Conservation (phyloP, 1,140 invertebrate genomes). For the Globodera rostochiensis region DNA sequence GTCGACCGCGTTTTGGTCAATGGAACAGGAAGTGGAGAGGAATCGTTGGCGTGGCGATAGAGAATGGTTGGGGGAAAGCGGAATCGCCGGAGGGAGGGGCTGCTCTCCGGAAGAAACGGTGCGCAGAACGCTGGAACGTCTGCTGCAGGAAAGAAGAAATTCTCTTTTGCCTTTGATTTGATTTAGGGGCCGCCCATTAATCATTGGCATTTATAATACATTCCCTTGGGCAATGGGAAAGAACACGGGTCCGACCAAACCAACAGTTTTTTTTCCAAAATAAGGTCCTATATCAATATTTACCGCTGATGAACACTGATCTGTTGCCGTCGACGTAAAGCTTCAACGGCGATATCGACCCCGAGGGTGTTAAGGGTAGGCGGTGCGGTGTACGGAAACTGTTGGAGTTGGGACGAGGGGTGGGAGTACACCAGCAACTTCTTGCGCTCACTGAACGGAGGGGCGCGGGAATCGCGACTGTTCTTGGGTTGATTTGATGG, state of each 20-base stretch:
- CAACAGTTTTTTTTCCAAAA: neutral
- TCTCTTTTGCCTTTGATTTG: neutral
- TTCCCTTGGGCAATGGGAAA: too few relatives aligned
- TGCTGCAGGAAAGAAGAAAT: neutral
- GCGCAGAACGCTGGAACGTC: constrained; percentile 4
- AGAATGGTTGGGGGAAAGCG: neutral
- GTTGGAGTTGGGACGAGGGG: neutral
- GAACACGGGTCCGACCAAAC: too few relatives aligned
- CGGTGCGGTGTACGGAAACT: constrained; percentile 17
- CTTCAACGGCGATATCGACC: constrained; percentile 30
- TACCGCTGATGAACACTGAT: neutral
- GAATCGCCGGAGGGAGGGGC: constrained; percentile 25
- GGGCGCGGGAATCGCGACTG: neutral
- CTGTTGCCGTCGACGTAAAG: constrained; percentile 19
- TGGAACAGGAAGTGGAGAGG: constrained; percentile 14
- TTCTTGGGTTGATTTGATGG: neutral
- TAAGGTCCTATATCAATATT: neutral
- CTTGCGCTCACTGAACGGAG: constrained; percentile 9
- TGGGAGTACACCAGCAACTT: constrained; percentile 18
- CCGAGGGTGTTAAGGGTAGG: constrained; percentile 11
- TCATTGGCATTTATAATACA: neutral
- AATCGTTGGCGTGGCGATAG: constrained; percentile 22
- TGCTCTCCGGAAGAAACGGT: constrained; percentile 15
- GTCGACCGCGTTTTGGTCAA: constrained; percentile 12
- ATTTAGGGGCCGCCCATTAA: neutral